Evolutionary conservation across 1,140 invertebrate genomes (phyloP), one percentile per base, ranked within the genome.

Genomic region (Lanistes nyassanus): DNA sequence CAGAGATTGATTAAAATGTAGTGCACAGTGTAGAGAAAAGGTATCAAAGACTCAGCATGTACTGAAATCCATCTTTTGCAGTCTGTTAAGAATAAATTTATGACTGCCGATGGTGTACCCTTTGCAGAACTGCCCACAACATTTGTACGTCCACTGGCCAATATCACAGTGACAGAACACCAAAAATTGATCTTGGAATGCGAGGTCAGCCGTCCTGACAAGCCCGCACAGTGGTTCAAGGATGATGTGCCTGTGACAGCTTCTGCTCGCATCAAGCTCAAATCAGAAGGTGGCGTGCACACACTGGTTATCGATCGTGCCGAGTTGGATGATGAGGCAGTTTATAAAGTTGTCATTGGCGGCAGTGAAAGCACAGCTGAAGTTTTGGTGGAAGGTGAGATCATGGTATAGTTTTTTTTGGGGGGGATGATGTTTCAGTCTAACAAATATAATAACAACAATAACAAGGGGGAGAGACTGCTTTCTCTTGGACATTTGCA

Each of bases 211-310:
- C n/a, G 95, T 93, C 76, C 97, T 95, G 23, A 82, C 56, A 81
- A 81, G 53, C 79, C 82, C 19, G 93, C 98, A 76, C 93, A 94
- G 81, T 99, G 98, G 98, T 93, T 92, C 21, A 95, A 95, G 85
- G 94, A 95, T 83, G 92, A 92, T 16, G 89, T 92, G 64, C 92
- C 92, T 77, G 75, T 86, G 68, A 67, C 71, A 19, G 79, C 82
- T 68, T 82, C 81, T 64, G 92, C 96, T 81, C 98, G 97, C 96
- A 89, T 97, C 81, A 94, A 92, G 84, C 98, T 98, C 87, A 96
- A 95, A 31, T 91, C 95, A 11, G 97, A 99, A 89, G 77, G 92
- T 92, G 71, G 90, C 88, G 77, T 92, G 93, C 78, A 90, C 88
- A 76, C 93, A 26, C 76, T 81, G 53, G 51, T 34, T 39, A 93